phyloP scores from a whole-genome alignment of 2,888 invertebrate genomes.

The Ceriagrion tenellum region DNA sequence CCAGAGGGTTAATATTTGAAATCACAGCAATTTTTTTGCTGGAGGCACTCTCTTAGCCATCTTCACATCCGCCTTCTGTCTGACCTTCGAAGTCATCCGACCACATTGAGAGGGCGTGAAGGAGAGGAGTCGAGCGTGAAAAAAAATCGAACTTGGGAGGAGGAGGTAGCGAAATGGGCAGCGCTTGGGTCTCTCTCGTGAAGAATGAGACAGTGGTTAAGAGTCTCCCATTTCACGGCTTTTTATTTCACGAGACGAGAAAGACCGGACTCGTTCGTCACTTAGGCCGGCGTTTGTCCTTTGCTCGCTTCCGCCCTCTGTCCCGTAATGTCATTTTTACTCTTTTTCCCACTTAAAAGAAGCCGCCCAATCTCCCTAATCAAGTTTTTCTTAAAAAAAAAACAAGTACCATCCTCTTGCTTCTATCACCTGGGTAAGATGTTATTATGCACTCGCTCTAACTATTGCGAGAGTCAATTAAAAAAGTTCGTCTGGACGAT shows the following conservation, averaged over 20 bases:
- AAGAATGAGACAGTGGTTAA: background rate
- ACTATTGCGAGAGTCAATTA: too few species aligned
- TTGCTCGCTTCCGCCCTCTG: background rate
- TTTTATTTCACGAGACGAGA: background rate
- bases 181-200: background rate
- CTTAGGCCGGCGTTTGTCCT: background rate
- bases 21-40: too few species aligned
- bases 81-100: conserved; percentile 19
- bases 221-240: background rate
- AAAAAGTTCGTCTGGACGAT: too few species aligned
- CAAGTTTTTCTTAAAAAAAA: too few species aligned
- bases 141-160: background rate
- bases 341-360: background rate
- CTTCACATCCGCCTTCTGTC: conserved; percentile 34
- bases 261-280: background rate
- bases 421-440: too few species aligned
- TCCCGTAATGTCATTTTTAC: background rate
- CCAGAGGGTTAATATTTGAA: too few species aligned
- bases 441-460: too few species aligned
- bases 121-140: background rate
- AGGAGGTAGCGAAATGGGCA: background rate
- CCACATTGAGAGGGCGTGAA: background rate
- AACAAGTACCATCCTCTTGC: too few species aligned
- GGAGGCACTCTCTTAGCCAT: background rate
- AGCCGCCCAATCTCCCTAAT: too few species aligned